These are phyloP conservation scores for Sparidentex hasta DNA, from an alignment of 2,797 vertebrate species.

Conservation along the genomic window DNA sequence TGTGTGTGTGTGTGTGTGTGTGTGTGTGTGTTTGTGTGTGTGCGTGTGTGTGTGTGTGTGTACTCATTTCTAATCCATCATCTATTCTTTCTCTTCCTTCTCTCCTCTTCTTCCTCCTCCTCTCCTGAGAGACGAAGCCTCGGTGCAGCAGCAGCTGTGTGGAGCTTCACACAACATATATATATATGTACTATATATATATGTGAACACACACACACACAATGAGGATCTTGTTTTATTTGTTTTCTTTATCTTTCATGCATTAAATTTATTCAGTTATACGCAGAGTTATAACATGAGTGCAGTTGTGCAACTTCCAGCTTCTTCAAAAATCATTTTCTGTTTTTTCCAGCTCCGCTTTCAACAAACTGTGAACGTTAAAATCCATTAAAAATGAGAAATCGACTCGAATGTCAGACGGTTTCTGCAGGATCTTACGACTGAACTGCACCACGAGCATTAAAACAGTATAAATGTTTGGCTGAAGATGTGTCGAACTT, in stretches of 20 bases:
- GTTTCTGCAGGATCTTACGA: no score
- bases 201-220: not conserved
- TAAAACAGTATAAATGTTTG: no score
- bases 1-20: constrained; percentile 13
- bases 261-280: not conserved
- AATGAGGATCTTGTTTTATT: not conserved
- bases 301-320: not conserved
- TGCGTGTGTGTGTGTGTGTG: constrained; percentile 1
- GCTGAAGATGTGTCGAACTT: no score
- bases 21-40: constrained; percentile 12
- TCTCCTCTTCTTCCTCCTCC: not conserved
- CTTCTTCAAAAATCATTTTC: not conserved
- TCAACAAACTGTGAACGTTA: no score
- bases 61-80: no score
- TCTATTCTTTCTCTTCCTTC: constrained; percentile 8
- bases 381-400: no score
- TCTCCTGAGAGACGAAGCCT: constrained; percentile 18
- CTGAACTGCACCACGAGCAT: no score
- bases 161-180: no score
- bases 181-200: no score
- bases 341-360: not conserved
- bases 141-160: not conserved
- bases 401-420: no score
- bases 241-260: constrained; percentile 2
- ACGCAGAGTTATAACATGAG: no score